Base-by-base conservation (phyloP, 30 jellyfish, hydroid and myxozoan genomes). In the Rhopilema esculentum region DNA sequence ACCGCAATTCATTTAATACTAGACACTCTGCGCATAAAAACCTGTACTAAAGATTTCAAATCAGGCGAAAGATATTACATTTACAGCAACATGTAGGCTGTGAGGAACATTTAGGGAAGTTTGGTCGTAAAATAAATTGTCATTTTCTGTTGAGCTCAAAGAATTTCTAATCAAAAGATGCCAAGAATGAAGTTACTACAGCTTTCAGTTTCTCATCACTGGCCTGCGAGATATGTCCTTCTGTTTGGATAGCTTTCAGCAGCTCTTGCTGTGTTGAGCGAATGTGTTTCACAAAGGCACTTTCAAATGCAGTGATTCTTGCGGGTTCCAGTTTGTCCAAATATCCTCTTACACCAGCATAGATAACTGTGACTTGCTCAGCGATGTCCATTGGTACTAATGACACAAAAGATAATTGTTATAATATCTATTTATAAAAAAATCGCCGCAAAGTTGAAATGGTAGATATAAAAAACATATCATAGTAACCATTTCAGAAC, bases 321-420 rank as follows among this genome's bases (percentile, higher is more conserved):
- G 97, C 71, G 17, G 99, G 99, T 57, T 96, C 99, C 23, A 96
- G 19, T 66, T 91, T 96, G 76, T 96, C 99, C 83, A 96, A 71
- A 53, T 91, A 91, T 16, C 99, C 99, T 69, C 98, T 65, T 0
- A 96, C 99, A 53, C 99, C 99, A 79, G 99, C 98, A 69, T 88
- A 96, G 69, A 96, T 89, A 18, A 90, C 95, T 17, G 97, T 92
- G 30, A 96, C 99, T 69, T 96, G 99, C 73, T 96, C 99, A n/a
- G 98, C 97, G 62, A 91, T 92, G 78, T 96, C 99, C 98, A 96
- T 96, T 15, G 99, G 99, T 49, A 96, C 99, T 96, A 69, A 62
- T 62, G 8, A 22, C 4, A 52, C 19, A 1, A 33, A 9, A 77
- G 49, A 49, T 80, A 31, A 70, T 19, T 1, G 69, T 29, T 70